Base-by-base conservation (phyloP, 2,113 vertebrate species). In the Tragulus kanchil region DNA sequence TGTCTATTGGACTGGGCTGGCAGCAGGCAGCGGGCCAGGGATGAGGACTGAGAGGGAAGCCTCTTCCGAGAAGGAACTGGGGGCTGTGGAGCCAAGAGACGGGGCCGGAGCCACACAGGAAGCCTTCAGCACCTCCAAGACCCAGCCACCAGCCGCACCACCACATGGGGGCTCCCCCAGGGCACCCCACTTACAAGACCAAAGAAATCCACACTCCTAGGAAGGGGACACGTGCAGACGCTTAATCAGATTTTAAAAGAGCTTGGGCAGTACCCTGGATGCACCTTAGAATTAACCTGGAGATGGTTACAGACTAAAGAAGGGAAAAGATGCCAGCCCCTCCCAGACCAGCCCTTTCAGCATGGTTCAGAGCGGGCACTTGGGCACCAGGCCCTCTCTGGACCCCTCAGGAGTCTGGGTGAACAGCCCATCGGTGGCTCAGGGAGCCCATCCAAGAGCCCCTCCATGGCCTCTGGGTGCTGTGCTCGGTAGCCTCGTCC, bases 181-280 rank as follows among this genome's bases (percentile, higher is more conserved):
- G 36, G 73, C 13, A 48, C 21, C 45, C 45, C 2, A 13, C 17
- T 65, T 54, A n/a, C 4, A 31, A 45, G 28, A 48, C 15, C 54
- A 3, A 7, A 48, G 4, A 25, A 25, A 28, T 1, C 28, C 6
- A n/a, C 19, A 8, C 2, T 5, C 23, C 3, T 3, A 8, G 17
- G 56, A 15, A 25, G 79, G 15, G 7, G 42, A 64, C 10, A 5
- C 5, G 28, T 31, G 52, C 6, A 6, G 23, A 64, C 0, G 6
- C 19, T 8, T 25, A 15, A 59, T 50, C 7, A 0, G 42, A 23
- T 19, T 81, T 62, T 8, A 26, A 48, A 65, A 81, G 61, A 48
- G 52, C 25, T 6, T 59, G 31, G 54, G 61, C 0, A 1, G 4
- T 26, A 75, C 77, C 52, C 52, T 31, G 77, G 10, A 14, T 3